These are phyloP conservation scores for Platichthys flesus DNA, from an alignment of 2,113 vertebrate genomes.

Conservation along the genomic window DNA sequence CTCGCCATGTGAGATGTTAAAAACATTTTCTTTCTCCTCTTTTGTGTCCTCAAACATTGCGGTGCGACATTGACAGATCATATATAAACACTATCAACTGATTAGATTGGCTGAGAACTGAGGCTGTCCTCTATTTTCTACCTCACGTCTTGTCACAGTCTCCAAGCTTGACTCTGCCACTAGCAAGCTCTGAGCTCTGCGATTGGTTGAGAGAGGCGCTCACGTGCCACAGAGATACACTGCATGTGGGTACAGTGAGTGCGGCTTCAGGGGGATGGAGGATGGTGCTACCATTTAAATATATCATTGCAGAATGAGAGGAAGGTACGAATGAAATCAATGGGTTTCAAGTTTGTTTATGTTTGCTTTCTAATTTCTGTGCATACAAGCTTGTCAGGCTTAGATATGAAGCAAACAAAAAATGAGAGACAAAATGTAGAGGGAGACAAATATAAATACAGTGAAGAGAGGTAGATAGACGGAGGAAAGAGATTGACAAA, in stretches of 20 bases:
- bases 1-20: background rate
- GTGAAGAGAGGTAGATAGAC: slow-evolving; percentile 19
- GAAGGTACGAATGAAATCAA: slow-evolving; percentile 26
- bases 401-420: slow-evolving; percentile 15
- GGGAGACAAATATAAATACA: slow-evolving; percentile 37
- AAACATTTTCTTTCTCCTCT: background rate
- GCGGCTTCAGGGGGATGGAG: slow-evolving; percentile 29
- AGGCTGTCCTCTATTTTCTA: slow-evolving; percentile 29
- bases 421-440: slow-evolving; percentile 28
- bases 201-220: slow-evolving; percentile 71
- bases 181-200: slow-evolving; percentile 37
- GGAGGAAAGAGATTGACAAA: slow-evolving; percentile 18
- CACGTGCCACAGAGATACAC: slow-evolving; percentile 78
- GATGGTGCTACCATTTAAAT: slow-evolving; percentile 51
- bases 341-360: slow-evolving; percentile 34
- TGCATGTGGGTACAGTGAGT: slow-evolving; percentile 49
- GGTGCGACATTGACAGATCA: background rate
- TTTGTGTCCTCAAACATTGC: background rate
- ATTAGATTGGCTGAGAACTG: background rate
- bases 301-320: slow-evolving; percentile 27
- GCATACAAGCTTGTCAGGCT: slow-evolving; percentile 30
- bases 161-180: slow-evolving; percentile 48
- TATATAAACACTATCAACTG: background rate
- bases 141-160: slow-evolving; percentile 50
- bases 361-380: slow-evolving; percentile 27